Conservation (phyloP, 2,797 vertebrate species). For the Pogonophryne albipinna region DNA sequence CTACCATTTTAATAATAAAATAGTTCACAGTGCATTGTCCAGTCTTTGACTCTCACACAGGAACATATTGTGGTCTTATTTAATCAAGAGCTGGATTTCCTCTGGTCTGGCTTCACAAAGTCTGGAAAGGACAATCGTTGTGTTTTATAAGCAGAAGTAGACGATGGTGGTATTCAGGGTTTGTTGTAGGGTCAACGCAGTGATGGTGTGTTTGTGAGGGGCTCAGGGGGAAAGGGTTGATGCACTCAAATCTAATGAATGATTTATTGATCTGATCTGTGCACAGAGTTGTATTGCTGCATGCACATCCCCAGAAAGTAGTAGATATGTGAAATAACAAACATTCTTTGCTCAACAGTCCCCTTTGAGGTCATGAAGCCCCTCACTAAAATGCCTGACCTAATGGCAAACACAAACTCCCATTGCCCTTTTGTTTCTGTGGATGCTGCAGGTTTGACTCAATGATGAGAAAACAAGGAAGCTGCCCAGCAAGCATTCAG, state of each 20-base stretch:
- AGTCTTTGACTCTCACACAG: slow-evolving; percentile 22
- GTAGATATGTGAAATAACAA: too few relatives aligned
- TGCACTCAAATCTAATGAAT: slow-evolving; percentile 1
- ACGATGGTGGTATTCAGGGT: neutral
- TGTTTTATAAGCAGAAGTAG: slow-evolving; percentile 23
- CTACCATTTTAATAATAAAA: neutral
- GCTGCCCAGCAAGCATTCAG: slow-evolving; percentile 68
- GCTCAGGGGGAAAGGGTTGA: neutral
- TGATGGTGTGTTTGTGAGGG: slow-evolving; percentile 7
- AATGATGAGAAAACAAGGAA: slow-evolving; percentile 67
- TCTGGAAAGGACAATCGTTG: slow-evolving; percentile 32
- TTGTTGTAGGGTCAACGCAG: slow-evolving; percentile 15
- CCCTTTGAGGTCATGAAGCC: neutral
- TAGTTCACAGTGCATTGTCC: neutral
- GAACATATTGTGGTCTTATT: slow-evolving; percentile 37
- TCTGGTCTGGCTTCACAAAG: slow-evolving; percentile 35
- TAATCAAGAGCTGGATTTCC: slow-evolving; percentile 39
- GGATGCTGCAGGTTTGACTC: slow-evolving; percentile 64
- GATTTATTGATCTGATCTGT: neutral
- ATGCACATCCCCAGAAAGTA: neutral
- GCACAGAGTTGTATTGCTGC: neutral
- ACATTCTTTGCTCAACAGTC: neutral
- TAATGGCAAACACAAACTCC: slow-evolving; percentile 42
- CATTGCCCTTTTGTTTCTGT: slow-evolving; percentile 38
- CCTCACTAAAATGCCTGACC: slow-evolving; percentile 20